phyloP scores from a whole-genome alignment of 2,113 vertebrate species.

The Ellobius talpinus region DNA sequence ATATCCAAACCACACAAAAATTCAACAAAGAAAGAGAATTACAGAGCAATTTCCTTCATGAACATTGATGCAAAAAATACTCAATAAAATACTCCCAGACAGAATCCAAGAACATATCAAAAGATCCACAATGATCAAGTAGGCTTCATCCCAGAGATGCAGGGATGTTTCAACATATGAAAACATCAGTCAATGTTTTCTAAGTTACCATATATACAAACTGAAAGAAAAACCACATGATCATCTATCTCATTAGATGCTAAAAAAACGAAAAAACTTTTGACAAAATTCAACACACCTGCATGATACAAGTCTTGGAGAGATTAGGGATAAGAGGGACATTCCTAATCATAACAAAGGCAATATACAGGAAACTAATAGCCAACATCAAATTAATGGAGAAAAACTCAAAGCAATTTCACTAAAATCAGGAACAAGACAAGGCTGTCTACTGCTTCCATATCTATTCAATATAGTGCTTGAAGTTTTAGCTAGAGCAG shows the following conservation, averaged over 20 bases:
- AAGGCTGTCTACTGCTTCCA: not conserved
- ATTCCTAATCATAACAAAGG: not conserved
- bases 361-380: not conserved
- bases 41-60: not conserved
- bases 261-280: not conserved
- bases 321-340: not conserved
- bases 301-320: not conserved
- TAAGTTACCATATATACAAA: not conserved
- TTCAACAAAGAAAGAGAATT: not conserved
- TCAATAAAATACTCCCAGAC: not conserved
- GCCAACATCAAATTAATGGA: not conserved
- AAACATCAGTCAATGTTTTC: not conserved
- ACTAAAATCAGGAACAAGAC: not conserved
- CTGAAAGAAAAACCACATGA: not conserved
- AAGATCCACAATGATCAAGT: not conserved
- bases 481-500: not conserved
- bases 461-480: not conserved
- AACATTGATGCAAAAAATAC: not conserved
- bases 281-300: not conserved
- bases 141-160: not conserved
- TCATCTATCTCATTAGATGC: not conserved
- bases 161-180: not conserved
- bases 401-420: not conserved
- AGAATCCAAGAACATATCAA: not conserved
- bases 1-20: not conserved